Conservation (phyloP, 2,113 vertebrate genomes). For the Lepisosteus osseus region DNA sequence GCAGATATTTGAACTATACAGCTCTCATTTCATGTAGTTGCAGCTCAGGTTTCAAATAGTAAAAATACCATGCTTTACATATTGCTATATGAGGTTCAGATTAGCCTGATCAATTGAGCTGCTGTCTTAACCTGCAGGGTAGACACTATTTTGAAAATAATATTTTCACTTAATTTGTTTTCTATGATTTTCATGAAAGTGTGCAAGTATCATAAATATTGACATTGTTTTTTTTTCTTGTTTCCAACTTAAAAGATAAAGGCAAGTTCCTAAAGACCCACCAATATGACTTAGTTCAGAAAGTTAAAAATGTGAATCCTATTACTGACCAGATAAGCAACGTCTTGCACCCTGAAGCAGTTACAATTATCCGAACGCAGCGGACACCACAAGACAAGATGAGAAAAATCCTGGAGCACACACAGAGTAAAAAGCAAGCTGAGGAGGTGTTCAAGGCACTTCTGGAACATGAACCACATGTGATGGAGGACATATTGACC, state of each 20-base stretch:
- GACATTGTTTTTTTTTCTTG: not conserved
- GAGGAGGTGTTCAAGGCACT: constrained; percentile 28
- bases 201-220: not conserved
- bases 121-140: no score
- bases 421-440: constrained; percentile 14
- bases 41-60: no score
- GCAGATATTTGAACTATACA: no score
- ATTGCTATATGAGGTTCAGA: no score
- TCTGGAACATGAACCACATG: not conserved
- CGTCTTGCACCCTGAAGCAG: not conserved
- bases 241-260: constrained; percentile 19
- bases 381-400: constrained; percentile 27
- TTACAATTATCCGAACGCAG: constrained; percentile 18
- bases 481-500: constrained; percentile 31
- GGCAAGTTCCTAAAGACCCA: constrained; percentile 16
- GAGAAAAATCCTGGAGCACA: constrained; percentile 28
- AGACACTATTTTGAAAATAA: no score
- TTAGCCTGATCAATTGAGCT: no score
- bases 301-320: constrained; percentile 22
- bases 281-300: constrained; percentile 1
- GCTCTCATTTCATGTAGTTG: no score
- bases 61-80: no score
- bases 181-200: no score
- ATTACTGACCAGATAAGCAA: constrained; percentile 31
- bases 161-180: no score